Base-by-base conservation (phyloP, 2,113 vertebrate species). In the Corydoras maculifer region DNA sequence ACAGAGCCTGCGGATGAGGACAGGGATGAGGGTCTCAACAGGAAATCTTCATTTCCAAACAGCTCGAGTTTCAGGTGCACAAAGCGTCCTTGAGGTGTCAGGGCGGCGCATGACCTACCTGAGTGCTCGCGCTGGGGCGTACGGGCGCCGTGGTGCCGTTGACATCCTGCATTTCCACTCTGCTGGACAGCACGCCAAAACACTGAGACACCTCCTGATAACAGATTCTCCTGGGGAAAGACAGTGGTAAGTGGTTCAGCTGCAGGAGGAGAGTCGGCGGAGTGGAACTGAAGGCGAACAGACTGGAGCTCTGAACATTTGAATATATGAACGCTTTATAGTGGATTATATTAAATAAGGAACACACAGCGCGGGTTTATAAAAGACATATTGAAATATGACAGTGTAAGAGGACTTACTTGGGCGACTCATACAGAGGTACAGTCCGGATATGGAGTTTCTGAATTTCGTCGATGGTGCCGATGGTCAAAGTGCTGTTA, bases 191-290 rank as follows among this genome's bases (percentile, higher is more conserved):
- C 48, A 99, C 95, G 0, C 97, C 97, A 0, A 99, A 99, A 80
- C 97, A 98, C 84, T 99, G 96, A 0, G 96, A 98, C 1, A 95
- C 92, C 82, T 99, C 97, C 70, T 99, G 97, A 79, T 99, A 99
- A 75, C 97, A 99, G 87, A 99, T 99, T 75, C 98, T 93, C 87
- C 97, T 99, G 4, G 51, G 54, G 7, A 69, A 14, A 55, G 9
- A 30, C 9, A 3, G n/a, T 58, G 8, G 15, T n/a, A 13, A 8
- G 2, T 2, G 0, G n/a, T 15, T 25, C 4, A 8, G 13, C 30
- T 62, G 48, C 61, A 2, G 35, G 30, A 15, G 2, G 12, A 55
- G 0, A 58, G 54, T 11, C 49, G 54, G 43, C 48, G 5, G 48
- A 4, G 8, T 13, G 50, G 6, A 62, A 14, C 25, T 30, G 9